phyloP scores from a whole-genome alignment of 2,888 invertebrate species.

The Vanessa cardui region DNA sequence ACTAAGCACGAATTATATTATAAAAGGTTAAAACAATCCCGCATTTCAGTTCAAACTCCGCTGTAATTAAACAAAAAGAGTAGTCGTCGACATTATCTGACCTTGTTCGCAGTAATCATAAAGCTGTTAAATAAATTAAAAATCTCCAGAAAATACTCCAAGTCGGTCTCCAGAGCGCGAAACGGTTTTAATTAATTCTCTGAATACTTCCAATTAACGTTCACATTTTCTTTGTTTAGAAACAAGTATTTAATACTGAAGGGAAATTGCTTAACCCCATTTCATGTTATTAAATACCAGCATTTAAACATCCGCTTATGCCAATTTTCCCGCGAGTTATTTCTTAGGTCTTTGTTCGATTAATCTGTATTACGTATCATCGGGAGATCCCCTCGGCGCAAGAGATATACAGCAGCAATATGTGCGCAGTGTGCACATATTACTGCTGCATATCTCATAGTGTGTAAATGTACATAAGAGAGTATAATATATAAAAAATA shows the following conservation, averaged over 20 bases:
- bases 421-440: too few species aligned
- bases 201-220: conserved; percentile 1
- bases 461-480: too few species aligned
- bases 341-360: too few species aligned
- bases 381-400: too few species aligned
- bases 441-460: too few species aligned
- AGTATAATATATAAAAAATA: too few species aligned
- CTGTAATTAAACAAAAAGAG: too few species aligned
- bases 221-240: conserved; percentile 9
- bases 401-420: too few species aligned
- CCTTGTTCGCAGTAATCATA: not conserved
- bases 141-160: not conserved
- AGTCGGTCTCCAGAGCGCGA: not conserved
- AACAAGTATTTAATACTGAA: not conserved
- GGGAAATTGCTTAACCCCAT: conserved; percentile 2
- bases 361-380: too few species aligned
- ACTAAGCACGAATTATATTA: too few species aligned
- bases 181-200: conserved; percentile 11
- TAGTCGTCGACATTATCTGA: not conserved
- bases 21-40: too few species aligned
- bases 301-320: not conserved
- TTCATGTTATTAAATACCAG: not conserved
- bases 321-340: not conserved
- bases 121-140: not conserved
- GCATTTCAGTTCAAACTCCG: too few species aligned